Evolutionary conservation across 2,797 vertebrate species (phyloP), one percentile per base, ranked within the genome.

Genomic region (Meriones psammophilus): DNA sequence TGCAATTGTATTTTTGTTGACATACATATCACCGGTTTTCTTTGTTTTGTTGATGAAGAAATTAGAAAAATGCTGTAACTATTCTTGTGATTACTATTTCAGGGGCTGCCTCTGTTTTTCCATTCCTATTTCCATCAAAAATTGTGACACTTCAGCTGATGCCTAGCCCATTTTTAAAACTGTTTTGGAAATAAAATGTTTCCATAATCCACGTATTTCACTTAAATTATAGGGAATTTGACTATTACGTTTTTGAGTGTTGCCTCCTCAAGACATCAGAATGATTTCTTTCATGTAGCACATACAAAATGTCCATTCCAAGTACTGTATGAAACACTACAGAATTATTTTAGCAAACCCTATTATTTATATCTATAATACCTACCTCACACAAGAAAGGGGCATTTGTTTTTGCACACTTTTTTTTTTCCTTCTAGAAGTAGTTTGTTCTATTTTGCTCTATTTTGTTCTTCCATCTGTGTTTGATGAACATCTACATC

Each of bases 231-330:
- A 81, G 77, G 69, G 3, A 33, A 42, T 56, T 83, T 92, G 33
- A 30, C 36, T 12, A 73, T 42, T 66, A 58, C 77, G 71, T 95
- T 77, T 95, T 92, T 94, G 30, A 93, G 12, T 81, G 20, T 68
- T 73, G 28, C 8, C 8, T 83, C 36, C 36, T 42, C 73, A 26
- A 87, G 7, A 73, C 30, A 83, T 87, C 33, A 83, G 26, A 15
- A n/a, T 58, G 39, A 28, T 86, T 0, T 71, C 39, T 92, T 3
- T 83, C n/a, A 66, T 20, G 30, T 17, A 42, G 39, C 18, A 77
- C 5, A 64, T 81, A 54, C 3, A 86, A 30, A 60, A 4, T 78
- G 80, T 81, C 46, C 15, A 86, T 81, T 92, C 80, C 24, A 56
- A 64, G 5, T 33, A 26, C 39, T 66, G 1, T 50, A 66, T 85